Evolutionary conservation across 92 coral and sea anemone genomes (phyloP).

Genomic region (Porites cylindrica): DNA sequence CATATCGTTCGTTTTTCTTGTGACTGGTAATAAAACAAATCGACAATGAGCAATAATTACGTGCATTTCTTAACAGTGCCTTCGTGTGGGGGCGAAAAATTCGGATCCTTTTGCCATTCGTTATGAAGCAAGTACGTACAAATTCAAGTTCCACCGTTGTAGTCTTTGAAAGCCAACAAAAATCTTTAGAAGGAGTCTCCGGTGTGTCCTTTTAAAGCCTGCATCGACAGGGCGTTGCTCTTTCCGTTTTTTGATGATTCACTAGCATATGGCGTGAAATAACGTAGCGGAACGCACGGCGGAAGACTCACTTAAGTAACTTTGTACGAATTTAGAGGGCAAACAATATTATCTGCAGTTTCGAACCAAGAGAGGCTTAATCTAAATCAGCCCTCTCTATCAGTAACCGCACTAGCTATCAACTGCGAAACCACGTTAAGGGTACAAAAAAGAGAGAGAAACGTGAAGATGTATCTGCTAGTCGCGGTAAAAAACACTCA

Average conservation of each 20-base stretch:
- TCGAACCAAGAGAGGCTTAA: background rate
- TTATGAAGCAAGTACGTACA: background rate
- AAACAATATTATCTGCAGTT: background rate
- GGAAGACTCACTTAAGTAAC: background rate
- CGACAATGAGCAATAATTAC: slow-evolving; percentile 40
- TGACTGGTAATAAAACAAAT: background rate
- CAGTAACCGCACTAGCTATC: background rate
- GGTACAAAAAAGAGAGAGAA: background rate
- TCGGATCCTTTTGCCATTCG: slow-evolving; percentile 10
- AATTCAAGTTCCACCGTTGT: background rate
- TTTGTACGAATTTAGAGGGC: slow-evolving; percentile 5
- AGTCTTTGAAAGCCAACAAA: no score
- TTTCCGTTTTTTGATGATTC: background rate
- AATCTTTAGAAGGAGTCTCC: background rate
- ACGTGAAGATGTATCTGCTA: background rate
- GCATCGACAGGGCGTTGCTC: background rate
- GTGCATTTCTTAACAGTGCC: slow-evolving; percentile 56
- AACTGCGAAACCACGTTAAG: background rate
- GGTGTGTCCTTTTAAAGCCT: background rate
- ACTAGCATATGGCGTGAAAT: background rate
- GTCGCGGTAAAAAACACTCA: background rate
- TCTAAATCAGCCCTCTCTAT: background rate
- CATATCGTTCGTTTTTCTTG: background rate
- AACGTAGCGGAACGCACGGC: background rate
- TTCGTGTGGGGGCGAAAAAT: slow-evolving; percentile 72